Percentiles rank a stretch among this genome's conserved stretches.
Conservation (phyloP, 2,888 invertebrate genomes). For the Heliconius charithonia region DNA sequence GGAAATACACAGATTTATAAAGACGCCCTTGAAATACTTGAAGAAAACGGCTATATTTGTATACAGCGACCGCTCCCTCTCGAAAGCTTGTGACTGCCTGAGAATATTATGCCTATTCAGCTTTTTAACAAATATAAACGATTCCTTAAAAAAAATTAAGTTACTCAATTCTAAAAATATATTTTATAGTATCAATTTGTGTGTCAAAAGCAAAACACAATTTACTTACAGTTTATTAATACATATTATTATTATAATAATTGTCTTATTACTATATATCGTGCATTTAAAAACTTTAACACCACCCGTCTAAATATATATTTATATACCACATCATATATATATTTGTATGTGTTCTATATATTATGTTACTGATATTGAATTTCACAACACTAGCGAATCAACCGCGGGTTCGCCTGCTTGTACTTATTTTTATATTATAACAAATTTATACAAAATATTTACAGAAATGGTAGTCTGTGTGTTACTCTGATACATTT, state of each 20-base stretch:
- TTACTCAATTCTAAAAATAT: not conserved
- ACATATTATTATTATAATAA: too few species aligned
- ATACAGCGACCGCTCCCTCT: constrained; percentile 38
- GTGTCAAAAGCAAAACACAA: too few species aligned
- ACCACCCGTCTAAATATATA: constrained; percentile 38
- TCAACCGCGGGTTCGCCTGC: not conserved
- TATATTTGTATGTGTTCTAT: not conserved
- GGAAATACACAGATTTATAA: constrained; percentile 45
- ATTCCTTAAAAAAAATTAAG: constrained; percentile 12
- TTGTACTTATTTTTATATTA: not conserved
- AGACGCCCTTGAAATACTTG: constrained; percentile 44
- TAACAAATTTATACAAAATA: not conserved
- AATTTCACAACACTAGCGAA: not conserved
- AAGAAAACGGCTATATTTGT: constrained; percentile 45
- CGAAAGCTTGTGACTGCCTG: constrained; percentile 34
- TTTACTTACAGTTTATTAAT: too few species aligned
- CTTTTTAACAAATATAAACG: constrained; percentile 30
- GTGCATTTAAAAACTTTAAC: constrained; percentile 51
- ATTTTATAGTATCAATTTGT: not conserved
- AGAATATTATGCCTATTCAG: constrained; percentile 36
- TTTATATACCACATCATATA: not conserved
- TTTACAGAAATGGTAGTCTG: not conserved
- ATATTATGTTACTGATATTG: not conserved
- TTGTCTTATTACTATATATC: constrained; percentile 51
- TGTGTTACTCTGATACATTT: not conserved